phyloP scores from a whole-genome alignment of 2,797 vertebrate genomes.

The Loriculus beryllinus region DNA sequence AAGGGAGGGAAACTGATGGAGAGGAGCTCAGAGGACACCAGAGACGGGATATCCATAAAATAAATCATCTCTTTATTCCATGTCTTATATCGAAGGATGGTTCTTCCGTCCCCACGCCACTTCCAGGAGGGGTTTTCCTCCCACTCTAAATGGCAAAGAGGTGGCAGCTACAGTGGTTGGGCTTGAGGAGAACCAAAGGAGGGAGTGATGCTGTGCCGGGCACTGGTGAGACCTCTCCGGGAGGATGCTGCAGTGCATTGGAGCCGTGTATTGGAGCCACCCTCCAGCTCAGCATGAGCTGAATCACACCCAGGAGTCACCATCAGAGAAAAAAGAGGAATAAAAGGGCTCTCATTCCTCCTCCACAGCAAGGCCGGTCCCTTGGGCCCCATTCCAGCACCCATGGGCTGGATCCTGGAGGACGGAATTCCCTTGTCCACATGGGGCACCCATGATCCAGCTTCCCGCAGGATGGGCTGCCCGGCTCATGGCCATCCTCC shows the following conservation, averaged over 20 bases:
- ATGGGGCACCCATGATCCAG: background rate
- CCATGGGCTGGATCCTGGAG: background rate
- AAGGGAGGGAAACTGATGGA: rapidly evolving
- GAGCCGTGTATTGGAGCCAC: background rate
- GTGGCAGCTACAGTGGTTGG: background rate
- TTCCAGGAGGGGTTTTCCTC: background rate
- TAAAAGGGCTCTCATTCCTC: no score
- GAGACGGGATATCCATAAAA: background rate
- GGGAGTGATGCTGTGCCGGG: rapidly evolving
- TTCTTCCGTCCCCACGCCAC: rapidly evolving
- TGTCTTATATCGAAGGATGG: background rate
- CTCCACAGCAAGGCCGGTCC: background rate
- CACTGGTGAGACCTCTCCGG: rapidly evolving
- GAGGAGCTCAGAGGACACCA: rapidly evolving
- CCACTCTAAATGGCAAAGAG: rapidly evolving
- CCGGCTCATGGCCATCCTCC: background rate
- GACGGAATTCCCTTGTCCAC: background rate
- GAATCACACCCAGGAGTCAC: background rate
- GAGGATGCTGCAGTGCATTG: rapidly evolving
- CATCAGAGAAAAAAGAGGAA: background rate
- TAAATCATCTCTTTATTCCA: conserved; percentile 67
- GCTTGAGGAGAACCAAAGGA: background rate
- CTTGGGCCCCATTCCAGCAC: background rate
- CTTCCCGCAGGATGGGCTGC: rapidly evolving
- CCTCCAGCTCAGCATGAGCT: background rate